Conservation (phyloP, 2,888 invertebrate genomes). For the Nemotelus pantherinus region DNA sequence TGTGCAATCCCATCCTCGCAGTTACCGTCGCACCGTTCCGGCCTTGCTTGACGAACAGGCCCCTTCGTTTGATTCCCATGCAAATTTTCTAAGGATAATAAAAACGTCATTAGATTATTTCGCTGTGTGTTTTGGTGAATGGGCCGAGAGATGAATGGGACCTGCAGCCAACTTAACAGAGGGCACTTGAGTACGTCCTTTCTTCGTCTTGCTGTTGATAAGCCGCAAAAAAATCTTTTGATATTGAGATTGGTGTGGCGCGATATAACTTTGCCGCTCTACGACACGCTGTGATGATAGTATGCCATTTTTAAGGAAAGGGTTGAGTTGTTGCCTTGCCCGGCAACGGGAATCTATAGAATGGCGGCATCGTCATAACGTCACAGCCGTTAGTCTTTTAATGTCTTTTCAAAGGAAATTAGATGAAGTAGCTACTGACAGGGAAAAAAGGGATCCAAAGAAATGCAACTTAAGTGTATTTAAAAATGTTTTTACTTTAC, state of each 20-base stretch:
- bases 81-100: slow-evolving; percentile 46
- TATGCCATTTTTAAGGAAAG: slow-evolving; percentile 30
- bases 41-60: neutral
- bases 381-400: slow-evolving; percentile 33
- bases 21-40: neutral
- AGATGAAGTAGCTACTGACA: slow-evolving; percentile 36
- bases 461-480: slow-evolving; percentile 35
- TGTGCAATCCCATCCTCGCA: neutral
- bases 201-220: slow-evolving; percentile 41
- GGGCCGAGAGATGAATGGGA: slow-evolving; percentile 47
- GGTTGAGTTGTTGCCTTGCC: neutral
- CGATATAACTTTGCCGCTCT: slow-evolving; percentile 12
- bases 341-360: slow-evolving; percentile 26
- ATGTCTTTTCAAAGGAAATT: slow-evolving; percentile 36
- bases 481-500: slow-evolving; percentile 31
- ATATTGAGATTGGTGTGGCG: slow-evolving; percentile 37
- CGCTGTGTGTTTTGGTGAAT: slow-evolving; percentile 45
- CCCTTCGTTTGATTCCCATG: slow-evolving; percentile 21
- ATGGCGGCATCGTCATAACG: slow-evolving; percentile 17
- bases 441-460: slow-evolving; percentile 11
- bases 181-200: slow-evolving; percentile 35
- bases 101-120: slow-evolving; percentile 50
- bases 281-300: neutral
- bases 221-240: slow-evolving; percentile 40
- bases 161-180: slow-evolving; percentile 40